These are phyloP conservation scores for Poecile montanus DNA, from an alignment of 2,797 vertebrate genomes.

Conservation along the genomic window DNA sequence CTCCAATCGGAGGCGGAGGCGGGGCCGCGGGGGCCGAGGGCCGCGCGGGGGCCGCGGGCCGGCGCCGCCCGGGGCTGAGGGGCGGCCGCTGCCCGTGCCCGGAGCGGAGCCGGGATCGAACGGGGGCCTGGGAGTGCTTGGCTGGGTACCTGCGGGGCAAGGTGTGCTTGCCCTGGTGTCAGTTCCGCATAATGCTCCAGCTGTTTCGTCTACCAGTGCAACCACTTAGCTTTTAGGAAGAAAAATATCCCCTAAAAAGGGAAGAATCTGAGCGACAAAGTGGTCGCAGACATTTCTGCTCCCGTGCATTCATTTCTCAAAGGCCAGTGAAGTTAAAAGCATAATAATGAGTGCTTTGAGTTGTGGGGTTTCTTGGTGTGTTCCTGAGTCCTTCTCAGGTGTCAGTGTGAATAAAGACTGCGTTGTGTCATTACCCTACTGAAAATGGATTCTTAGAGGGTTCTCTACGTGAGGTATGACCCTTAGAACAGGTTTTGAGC, in stretches of 20 bases:
- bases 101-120: too few relatives aligned
- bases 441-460: background rate
- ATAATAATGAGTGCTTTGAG: background rate
- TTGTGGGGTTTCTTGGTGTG: accelerated
- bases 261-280: background rate
- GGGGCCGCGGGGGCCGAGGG: background rate
- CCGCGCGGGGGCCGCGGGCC: background rate
- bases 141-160: accelerated
- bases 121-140: accelerated
- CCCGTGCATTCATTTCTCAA: background rate
- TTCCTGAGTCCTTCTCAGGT: background rate
- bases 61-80: background rate
- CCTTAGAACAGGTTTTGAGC: background rate
- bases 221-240: background rate
- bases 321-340: background rate
- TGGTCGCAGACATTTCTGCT: background rate
- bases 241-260: background rate
- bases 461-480: background rate
- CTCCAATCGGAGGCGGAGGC: conserved; percentile 47
- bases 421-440: background rate
- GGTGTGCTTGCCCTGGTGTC: accelerated
- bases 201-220: background rate
- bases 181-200: accelerated
- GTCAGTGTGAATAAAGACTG: background rate
- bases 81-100: background rate